Conservation (phyloP, 2,113 vertebrate genomes). For the Indri indri region DNA sequence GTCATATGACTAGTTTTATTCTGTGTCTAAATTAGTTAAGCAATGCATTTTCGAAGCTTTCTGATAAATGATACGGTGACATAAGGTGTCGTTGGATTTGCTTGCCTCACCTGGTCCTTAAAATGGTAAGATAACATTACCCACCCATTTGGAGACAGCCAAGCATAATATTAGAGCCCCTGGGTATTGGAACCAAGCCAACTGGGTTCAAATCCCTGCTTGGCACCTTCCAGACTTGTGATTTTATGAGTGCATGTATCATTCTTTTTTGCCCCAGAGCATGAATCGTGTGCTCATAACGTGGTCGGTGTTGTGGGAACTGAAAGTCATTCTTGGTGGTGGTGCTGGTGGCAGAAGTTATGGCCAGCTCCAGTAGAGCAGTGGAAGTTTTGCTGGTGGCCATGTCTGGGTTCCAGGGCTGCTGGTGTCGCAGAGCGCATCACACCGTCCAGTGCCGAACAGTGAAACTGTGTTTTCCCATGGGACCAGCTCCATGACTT, state of each 20-base stretch:
- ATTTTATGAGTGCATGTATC: not conserved
- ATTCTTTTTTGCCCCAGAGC: not conserved
- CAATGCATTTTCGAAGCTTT: constrained; percentile 15
- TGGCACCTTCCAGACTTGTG: not conserved
- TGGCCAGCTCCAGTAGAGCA: not conserved
- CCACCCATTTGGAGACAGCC: not conserved
- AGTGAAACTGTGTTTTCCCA: not conserved
- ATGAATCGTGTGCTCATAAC: not conserved
- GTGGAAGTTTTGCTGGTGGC: not conserved
- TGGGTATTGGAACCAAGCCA: not conserved
- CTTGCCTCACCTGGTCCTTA: not conserved
- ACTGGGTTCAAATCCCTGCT: not conserved
- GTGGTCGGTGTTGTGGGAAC: too few relatives aligned
- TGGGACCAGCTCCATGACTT: not conserved
- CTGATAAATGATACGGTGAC: not conserved
- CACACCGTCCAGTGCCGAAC: not conserved
- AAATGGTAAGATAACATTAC: not conserved
- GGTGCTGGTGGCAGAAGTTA: not conserved
- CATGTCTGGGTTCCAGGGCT: not conserved
- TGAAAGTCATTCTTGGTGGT: not conserved
- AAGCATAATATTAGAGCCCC: not conserved
- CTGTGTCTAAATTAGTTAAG: constrained; percentile 29
- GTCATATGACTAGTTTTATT: not conserved
- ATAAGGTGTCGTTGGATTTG: not conserved
- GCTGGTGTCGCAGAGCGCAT: not conserved